Conservation (phyloP, 2,797 vertebrate species). For the Emydoidea blandingii region DNA sequence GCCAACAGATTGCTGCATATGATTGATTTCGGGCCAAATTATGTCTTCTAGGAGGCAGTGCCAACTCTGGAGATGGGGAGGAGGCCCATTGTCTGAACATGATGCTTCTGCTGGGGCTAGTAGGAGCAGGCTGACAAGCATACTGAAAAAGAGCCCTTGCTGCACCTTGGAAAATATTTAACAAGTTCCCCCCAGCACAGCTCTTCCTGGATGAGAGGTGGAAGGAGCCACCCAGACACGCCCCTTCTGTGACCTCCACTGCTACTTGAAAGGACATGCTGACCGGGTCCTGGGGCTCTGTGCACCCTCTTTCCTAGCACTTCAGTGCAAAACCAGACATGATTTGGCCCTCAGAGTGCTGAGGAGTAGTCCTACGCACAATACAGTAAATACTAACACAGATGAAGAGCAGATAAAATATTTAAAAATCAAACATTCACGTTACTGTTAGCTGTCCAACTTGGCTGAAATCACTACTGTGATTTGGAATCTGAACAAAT, state of each 20-base stretch:
- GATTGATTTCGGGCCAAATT: not conserved
- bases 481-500: conserved; percentile 61
- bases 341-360: fast-evolving
- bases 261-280: not conserved
- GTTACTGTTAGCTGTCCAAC: conserved; percentile 32
- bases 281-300: not conserved
- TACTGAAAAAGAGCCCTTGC: not conserved
- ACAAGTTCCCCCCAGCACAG: not conserved
- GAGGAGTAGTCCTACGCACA: not conserved
- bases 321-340: fast-evolving
- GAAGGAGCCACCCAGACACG: not conserved
- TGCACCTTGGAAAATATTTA: not conserved
- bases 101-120: not conserved
- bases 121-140: not conserved
- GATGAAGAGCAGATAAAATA: conserved; percentile 53
- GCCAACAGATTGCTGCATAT: not conserved
- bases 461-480: conserved; percentile 49
- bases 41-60: not conserved
- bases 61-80: not conserved
- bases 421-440: conserved; percentile 62
- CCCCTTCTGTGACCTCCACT: not conserved
- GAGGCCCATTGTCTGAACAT: too few species aligned
- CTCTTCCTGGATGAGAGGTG: not conserved
- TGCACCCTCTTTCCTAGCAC: not conserved
- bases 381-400: conserved; percentile 46